phyloP scores from a whole-genome alignment of 2,113 vertebrate genomes.

The Chamaetylas fuelleborni region DNA sequence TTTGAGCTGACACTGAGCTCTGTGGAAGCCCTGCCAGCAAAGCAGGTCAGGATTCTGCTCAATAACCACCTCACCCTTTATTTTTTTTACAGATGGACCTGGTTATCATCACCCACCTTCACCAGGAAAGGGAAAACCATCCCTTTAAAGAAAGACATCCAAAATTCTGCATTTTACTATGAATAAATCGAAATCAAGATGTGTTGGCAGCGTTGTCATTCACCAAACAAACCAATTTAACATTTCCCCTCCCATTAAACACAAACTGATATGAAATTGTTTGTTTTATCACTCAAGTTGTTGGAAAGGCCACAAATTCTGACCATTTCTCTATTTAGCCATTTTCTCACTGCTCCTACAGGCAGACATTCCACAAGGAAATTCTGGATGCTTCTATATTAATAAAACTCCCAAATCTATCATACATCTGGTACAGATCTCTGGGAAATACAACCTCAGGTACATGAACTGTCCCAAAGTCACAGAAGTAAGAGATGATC shows the following conservation, averaged over 20 bases:
- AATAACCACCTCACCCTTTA: background rate
- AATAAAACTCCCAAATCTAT: background rate
- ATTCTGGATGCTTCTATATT: background rate
- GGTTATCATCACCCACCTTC: constrained; percentile 17
- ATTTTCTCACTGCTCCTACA: background rate
- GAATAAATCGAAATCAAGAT: background rate
- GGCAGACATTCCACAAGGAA: background rate
- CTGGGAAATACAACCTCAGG: background rate
- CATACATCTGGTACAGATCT: too few relatives aligned
- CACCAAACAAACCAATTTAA: background rate
- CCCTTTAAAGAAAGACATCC: constrained; percentile 25
- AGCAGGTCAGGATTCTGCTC: background rate
- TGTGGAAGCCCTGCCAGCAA: background rate
- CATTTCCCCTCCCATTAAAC: background rate
- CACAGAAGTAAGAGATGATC: background rate
- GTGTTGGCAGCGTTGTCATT: background rate
- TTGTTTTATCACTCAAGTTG: background rate
- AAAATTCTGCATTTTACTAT: background rate
- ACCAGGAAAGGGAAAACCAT: background rate
- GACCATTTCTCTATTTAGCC: background rate
- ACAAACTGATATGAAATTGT: background rate
- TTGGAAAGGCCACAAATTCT: background rate
- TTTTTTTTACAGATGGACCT: constrained; percentile 40
- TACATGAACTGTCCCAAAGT: background rate
- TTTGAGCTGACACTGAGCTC: background rate